phyloP scores from a whole-genome alignment of 2,888 invertebrate genomes.

The Drosophila pseudotakahashii region DNA sequence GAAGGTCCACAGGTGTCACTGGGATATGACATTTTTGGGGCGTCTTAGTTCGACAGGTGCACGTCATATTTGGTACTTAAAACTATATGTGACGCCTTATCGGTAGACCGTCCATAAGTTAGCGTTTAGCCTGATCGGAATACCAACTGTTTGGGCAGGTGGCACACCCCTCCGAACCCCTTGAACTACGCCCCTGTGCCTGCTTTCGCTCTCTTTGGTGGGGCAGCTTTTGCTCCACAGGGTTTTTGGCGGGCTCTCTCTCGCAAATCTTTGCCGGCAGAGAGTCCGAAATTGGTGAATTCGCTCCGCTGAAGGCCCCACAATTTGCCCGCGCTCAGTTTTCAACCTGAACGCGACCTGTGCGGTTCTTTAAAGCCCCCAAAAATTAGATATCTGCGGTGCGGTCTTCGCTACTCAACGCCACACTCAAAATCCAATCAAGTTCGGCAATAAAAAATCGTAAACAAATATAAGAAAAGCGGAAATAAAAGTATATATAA shows the following conservation, averaged over 20 bases:
- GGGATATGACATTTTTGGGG: background rate
- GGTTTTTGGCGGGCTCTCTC: slow-evolving; percentile 71
- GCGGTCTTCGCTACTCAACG: slow-evolving; percentile 19
- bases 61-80: background rate
- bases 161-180: slow-evolving; percentile 1
- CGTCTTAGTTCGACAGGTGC: background rate
- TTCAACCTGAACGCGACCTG: slow-evolving; percentile 59
- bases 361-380: slow-evolving; percentile 48
- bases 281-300: slow-evolving; percentile 10
- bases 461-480: slow-evolving; percentile 34
- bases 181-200: slow-evolving; percentile 12
- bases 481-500: slow-evolving; percentile 11
- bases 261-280: slow-evolving; percentile 60
- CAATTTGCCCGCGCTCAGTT: slow-evolving; percentile 27
- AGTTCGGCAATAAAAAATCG: slow-evolving; percentile 38
- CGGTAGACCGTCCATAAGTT: background rate
- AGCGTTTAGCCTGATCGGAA: background rate
- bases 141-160: slow-evolving; percentile 8
- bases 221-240: slow-evolving; percentile 26
- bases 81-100: background rate
- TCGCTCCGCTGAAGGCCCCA: slow-evolving; percentile 6
- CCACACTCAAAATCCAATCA: slow-evolving; percentile 40
- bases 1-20: slow-evolving; percentile 40
- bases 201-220: slow-evolving; percentile 9
- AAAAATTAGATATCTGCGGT: slow-evolving; percentile 16